phyloP scores from a whole-genome alignment of 2,888 invertebrate species.

The Melinopterus prodromus region DNA sequence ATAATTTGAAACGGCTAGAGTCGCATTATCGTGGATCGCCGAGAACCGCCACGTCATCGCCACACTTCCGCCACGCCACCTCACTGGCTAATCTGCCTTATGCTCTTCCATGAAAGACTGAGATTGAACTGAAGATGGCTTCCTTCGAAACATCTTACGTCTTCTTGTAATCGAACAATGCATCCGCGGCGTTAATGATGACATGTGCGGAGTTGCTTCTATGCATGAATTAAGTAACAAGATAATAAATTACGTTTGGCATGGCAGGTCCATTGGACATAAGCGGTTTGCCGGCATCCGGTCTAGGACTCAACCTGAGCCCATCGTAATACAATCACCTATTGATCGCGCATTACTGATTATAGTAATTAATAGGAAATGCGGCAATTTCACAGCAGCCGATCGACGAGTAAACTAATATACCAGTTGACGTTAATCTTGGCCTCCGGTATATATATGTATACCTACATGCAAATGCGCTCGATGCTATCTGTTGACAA shows the following conservation, averaged over 20 bases:
- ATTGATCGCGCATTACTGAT: slow-evolving; percentile 32
- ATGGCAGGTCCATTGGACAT: background rate
- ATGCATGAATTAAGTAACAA: too few relatives aligned
- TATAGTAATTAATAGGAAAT: slow-evolving; percentile 59
- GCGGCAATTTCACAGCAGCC: slow-evolving; percentile 54
- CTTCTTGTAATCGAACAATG: too few relatives aligned
- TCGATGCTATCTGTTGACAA: slow-evolving; percentile 9
- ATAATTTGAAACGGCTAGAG: too few relatives aligned
- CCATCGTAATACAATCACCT: slow-evolving; percentile 24
- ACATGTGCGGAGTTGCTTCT: too few relatives aligned
- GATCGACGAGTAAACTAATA: slow-evolving; percentile 13
- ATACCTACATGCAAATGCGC: slow-evolving; percentile 6
- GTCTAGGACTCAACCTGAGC: background rate
- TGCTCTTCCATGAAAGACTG: too few relatives aligned
- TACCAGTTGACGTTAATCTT: slow-evolving; percentile 18
- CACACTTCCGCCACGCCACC: too few relatives aligned
- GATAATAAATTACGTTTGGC: background rate
- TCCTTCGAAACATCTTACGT: too few relatives aligned
- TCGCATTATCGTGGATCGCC: too few relatives aligned
- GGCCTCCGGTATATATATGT: background rate
- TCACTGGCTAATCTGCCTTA: too few relatives aligned
- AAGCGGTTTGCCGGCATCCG: background rate
- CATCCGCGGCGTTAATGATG: too few relatives aligned
- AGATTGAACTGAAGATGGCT: too few relatives aligned
- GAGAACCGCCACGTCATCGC: too few relatives aligned